phyloP scores from a whole-genome alignment of 1,140 invertebrate species.

The Zophobas atratus region DNA sequence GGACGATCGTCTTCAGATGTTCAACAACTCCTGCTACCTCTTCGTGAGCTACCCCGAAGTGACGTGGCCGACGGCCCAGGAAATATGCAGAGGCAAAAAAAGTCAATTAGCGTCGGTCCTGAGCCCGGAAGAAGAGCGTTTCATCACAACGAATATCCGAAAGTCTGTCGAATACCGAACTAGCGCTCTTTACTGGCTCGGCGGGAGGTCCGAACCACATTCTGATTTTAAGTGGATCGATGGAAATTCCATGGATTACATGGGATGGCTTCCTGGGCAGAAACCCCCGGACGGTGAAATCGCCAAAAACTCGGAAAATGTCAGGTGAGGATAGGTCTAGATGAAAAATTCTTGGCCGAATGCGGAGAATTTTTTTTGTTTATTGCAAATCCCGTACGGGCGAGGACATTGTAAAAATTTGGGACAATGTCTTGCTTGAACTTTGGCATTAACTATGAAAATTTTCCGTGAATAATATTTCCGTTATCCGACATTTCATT shows the following conservation, averaged over 20 bases:
- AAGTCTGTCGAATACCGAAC: conserved; percentile 78
- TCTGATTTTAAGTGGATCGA: conserved; percentile 73
- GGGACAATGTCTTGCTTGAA: too few species aligned
- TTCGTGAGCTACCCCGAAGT: conserved; percentile 81
- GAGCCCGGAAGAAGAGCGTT: conserved; percentile 76
- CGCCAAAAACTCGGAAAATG: conserved; percentile 63
- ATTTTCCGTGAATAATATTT: too few species aligned
- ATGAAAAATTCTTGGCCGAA: not conserved
- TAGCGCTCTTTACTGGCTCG: conserved; percentile 79
- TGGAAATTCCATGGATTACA: conserved; percentile 71
- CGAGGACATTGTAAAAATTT: too few species aligned
- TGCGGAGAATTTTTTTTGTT: too few species aligned
- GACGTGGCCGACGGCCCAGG: conserved; percentile 80
- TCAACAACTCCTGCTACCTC: conserved; percentile 80
- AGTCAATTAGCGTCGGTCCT: conserved; percentile 74
- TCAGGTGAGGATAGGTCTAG: not conserved
- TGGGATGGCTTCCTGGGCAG: conserved; percentile 73
- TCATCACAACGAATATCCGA: conserved; percentile 76
- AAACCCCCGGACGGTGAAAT: conserved; percentile 63
- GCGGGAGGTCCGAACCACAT: conserved; percentile 66
- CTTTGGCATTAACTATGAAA: too few species aligned
- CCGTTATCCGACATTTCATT: too few species aligned
- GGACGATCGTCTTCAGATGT: conserved; percentile 76
- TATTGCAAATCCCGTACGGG: too few species aligned
- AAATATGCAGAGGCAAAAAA: conserved; percentile 79